phyloP scores from a whole-genome alignment of 92 coral and sea anemone species.

The Zoanthus sansibaricus region DNA sequence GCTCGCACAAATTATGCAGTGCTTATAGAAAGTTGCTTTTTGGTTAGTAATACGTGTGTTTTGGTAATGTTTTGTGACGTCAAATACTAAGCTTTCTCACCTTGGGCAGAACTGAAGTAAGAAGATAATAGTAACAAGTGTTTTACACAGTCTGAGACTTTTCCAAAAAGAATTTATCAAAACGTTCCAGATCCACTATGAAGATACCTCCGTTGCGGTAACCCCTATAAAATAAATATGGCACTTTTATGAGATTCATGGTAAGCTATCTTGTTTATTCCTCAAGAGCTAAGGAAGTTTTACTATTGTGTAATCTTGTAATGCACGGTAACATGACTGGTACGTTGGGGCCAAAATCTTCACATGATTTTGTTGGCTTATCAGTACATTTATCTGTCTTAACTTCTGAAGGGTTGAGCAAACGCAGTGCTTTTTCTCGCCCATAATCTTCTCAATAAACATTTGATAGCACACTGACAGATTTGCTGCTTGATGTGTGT shows the following conservation, averaged over 20 bases:
- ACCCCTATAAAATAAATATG: too few relatives aligned
- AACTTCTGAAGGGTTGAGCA: not conserved
- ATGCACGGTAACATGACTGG: not conserved
- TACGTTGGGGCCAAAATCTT: not conserved
- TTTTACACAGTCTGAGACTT: not conserved
- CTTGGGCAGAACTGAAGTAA: not conserved
- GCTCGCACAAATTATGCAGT: not conserved
- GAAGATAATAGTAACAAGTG: constrained; percentile 13
- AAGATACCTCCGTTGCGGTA: not conserved
- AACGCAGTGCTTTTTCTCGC: not conserved
- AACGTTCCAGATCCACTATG: not conserved
- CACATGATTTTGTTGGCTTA: constrained; percentile 3
- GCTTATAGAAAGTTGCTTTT: not conserved
- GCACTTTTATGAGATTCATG: not conserved
- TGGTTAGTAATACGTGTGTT: not conserved
- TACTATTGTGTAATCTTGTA: constrained; percentile 24
- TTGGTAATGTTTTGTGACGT: constrained; percentile 20
- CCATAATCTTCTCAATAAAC: not conserved
- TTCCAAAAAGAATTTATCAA: not conserved
- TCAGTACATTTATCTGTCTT: not conserved
- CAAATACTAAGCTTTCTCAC: not conserved
- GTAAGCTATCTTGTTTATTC: not conserved
- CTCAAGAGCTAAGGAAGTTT: constrained; percentile 11
- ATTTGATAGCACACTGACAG: not conserved
- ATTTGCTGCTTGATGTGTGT: not conserved